A percentile compares a stretch with the other conserved stretches of the same genome.
phyloP scores from a whole-genome alignment of 64 coral and sea anemone species.

The Hydrozoanthus tunicans region DNA sequence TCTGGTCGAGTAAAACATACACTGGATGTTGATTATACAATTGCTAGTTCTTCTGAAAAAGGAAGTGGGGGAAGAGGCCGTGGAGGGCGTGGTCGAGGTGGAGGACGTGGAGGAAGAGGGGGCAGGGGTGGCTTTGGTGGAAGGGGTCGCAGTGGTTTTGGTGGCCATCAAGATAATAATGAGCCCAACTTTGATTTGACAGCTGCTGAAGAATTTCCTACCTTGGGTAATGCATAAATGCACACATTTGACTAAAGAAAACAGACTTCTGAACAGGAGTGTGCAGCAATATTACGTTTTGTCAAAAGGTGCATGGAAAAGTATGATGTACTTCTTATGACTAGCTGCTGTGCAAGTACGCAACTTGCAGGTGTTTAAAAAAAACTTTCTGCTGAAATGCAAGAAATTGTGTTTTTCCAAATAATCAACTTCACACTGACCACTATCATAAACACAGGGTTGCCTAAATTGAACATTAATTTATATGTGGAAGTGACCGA shows the following conservation, averaged over 20 bases:
- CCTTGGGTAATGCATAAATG: constrained; percentile 55
- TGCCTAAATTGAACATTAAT: constrained; percentile 50
- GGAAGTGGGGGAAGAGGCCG: constrained; percentile 39
- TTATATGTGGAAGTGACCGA: constrained; percentile 45
- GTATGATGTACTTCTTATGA: constrained; percentile 8
- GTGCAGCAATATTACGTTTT: constrained; percentile 2
- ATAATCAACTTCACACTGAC: constrained; percentile 20
- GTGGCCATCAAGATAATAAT: constrained; percentile 39
- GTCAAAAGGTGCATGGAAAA: constrained; percentile 2
- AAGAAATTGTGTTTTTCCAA: neutral
- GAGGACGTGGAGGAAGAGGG: constrained; percentile 66
- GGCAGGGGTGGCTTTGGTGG: constrained; percentile 45
- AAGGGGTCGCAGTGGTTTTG: constrained; percentile 55
- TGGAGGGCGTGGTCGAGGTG: constrained; percentile 68
- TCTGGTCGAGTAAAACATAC: constrained; percentile 94
- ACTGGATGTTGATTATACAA: constrained; percentile 68
- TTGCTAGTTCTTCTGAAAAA: constrained; percentile 61
- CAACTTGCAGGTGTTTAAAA: constrained; percentile 21
- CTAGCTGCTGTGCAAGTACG: neutral
- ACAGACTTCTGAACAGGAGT: neutral
- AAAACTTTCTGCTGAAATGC: neutral
- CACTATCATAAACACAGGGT: constrained; percentile 39
- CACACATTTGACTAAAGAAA: neutral
- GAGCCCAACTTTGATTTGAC: constrained; percentile 81
- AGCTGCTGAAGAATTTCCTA: constrained; percentile 82